phyloP scores from a whole-genome alignment of 2,888 invertebrate species.

The Incurvaria masculella region DNA sequence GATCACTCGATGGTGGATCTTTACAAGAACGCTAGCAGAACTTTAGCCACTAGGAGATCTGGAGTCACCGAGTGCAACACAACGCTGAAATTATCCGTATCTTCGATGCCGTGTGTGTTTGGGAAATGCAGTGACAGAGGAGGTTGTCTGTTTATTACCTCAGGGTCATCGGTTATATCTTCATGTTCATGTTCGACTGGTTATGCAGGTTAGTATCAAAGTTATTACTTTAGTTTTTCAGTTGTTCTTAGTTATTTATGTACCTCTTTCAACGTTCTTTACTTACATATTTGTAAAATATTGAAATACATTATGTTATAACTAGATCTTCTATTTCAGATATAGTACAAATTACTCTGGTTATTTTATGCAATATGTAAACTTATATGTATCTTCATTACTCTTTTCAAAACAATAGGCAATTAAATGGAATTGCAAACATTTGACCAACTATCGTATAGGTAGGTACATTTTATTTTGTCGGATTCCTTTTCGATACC shows the following conservation, averaged over 20 bases:
- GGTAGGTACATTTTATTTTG: too few relatives aligned
- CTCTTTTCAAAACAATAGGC: too few relatives aligned
- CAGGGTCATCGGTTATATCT: conserved; percentile 72
- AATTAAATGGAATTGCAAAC: too few relatives aligned
- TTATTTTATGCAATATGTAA: too few relatives aligned
- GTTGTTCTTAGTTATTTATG: background rate
- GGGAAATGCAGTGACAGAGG: conserved; percentile 76
- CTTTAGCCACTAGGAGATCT: conserved; percentile 44
- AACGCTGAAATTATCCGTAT: conserved; percentile 66
- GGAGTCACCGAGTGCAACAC: conserved; percentile 52
- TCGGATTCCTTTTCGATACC: too few relatives aligned
- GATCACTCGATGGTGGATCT: conserved; percentile 22
- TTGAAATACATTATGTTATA: background rate
- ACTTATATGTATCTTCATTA: too few relatives aligned
- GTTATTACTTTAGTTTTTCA: background rate
- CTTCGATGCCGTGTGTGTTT: conserved; percentile 72
- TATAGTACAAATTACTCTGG: too few relatives aligned
- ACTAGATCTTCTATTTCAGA: background rate
- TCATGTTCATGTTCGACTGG: conserved; percentile 71
- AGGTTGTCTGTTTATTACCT: conserved; percentile 73
- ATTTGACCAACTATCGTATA: too few relatives aligned
- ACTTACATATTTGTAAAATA: background rate
- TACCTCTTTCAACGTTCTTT: conserved; percentile 7
- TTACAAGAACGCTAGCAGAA: conserved; percentile 42
- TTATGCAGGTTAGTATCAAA: conserved; percentile 46